Evolutionary conservation across 92 coral and sea anemone genomes (phyloP), one percentile per base, ranked within the genome.

Genomic region (Bergia sp.): DNA sequence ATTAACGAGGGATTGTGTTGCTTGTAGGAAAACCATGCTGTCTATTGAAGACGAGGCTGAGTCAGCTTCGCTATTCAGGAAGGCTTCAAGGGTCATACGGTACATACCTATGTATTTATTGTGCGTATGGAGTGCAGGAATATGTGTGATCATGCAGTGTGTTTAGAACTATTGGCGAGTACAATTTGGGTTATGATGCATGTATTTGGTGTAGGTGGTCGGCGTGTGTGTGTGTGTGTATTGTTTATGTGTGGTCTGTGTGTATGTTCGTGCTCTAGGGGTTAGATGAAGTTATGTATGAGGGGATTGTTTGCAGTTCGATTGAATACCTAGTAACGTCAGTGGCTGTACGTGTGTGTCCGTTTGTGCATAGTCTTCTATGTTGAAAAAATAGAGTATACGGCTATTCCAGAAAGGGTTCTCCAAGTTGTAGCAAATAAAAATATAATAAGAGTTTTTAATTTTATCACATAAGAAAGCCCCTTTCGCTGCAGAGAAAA

Each of bases 51-150:
- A 95, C 44, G 92, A 90, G 41, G 80, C 88, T 6, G 96, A 94
- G 82, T 72, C 96, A 39, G 93, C 96, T 0, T 90, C 93, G 53
- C 81, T 95, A 3, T 91, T 95, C 67, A 92, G 94, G 85, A 95
- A 92, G 75, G 98, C 99, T 5, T 90, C 96, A 40, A 89, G 89
- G 65, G 96, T 90, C 21, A 89, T 95, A 49, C 83, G 99, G 98
- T 95, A 88, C 21, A 86, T 75, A 76, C 1, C 77, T 13, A 1
- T 64, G 21, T 73, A 7, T 45, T 76, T 44, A 2, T 58, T 13
- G n/a, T 53, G 20, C 36, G 49, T 13, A n/a, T 42, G 18, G 29
- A 29, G 29, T 72, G 66, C 42, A 82, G 37, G 49, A 65, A n/a
- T 16, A 37, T 43, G 42, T 12, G 20, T 1, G n/a, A n/a, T 37